Conservation (phyloP, 2,113 vertebrate genomes). For the Tupaia chinensis region DNA sequence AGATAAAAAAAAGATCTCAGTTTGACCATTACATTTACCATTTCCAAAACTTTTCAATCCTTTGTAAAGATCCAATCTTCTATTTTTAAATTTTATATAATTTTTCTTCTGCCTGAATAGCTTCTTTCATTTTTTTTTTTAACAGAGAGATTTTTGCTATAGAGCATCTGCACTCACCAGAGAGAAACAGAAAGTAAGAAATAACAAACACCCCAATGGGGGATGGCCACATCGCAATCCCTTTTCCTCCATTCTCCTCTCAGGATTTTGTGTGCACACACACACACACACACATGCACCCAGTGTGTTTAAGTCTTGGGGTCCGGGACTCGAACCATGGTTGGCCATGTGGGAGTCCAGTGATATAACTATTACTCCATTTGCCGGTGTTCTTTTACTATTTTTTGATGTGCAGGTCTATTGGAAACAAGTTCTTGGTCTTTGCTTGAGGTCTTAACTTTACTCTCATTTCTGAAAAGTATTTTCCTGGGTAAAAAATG, state of each 20-base stretch:
- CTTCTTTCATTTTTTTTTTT: neutral
- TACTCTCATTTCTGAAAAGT: neutral
- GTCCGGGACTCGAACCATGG: no score
- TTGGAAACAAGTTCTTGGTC: neutral
- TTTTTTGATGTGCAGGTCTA: neutral
- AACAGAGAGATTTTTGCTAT: no score
- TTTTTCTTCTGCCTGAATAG: neutral
- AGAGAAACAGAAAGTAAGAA: no score
- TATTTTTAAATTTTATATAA: neutral
- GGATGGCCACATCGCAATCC: no score
- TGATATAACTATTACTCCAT: no score
- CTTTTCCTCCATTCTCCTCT: no score
- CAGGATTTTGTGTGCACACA: no score
- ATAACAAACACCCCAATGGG: no score
- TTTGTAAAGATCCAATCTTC: constrained; percentile 7
- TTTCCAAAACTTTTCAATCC: neutral
- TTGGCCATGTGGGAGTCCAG: no score
- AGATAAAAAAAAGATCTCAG: neutral
- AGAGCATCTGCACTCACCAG: no score
- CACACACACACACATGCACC: no score
- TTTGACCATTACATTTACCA: neutral
- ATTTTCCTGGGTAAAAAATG: neutral
- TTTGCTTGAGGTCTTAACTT: neutral
- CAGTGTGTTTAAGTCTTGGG: no score
- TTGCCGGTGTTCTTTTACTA: neutral